Base-by-base conservation (phyloP, 2,797 vertebrate species). In the Chelon auratus region DNA sequence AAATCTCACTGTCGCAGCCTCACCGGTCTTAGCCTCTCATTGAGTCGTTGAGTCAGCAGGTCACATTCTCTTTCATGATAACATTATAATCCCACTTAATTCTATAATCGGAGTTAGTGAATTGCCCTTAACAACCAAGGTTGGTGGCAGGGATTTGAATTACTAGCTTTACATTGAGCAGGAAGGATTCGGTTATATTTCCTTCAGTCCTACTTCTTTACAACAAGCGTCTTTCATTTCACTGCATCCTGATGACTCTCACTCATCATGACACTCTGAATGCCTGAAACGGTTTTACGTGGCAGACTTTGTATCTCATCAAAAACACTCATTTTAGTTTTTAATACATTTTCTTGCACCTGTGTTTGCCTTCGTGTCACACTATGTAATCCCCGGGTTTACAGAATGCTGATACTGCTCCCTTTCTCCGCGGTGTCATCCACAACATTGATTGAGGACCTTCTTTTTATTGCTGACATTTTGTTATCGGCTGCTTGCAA, bases 61-160 rank as follows among this genome's bases (percentile, higher is more conserved):
- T 90, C 82, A 88, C 78, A 64, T 82, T 78, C 58, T 62, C 61
- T 84, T 86, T 78, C 69, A 87, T 81, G 89, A 90, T 91, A 91
- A 87, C 81, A 63, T 89, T 79, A 79, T 91, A 93, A 93, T 94
- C 88, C 88, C 43, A 80, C 90, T 93, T 92, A 90, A 93, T 92
- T 93, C 81, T 89, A 71, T 92, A 91, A 91, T 91, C 83, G 47
- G 69, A 69, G 85, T 87, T 59, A 68, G 81, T 86, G 91, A 92
- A 91, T 70, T 87, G 79, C 76, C 81, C 69, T 82, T 65, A 84
- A 73, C 71, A 86, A 82, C 62, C 62, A 67, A 43, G 65, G 78
- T 83, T 71, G 78, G 82, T 86, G 85, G 78, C 64, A 69, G 74
- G 77, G 81, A 85, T 89, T 88, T 92, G 65, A 88, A 76, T 85